A percentile compares a stretch with the other conserved stretches of the same genome.
These are phyloP conservation scores for Styela plicata DNA, from an alignment of 23 tunicate species.

Conservation along the genomic window DNA sequence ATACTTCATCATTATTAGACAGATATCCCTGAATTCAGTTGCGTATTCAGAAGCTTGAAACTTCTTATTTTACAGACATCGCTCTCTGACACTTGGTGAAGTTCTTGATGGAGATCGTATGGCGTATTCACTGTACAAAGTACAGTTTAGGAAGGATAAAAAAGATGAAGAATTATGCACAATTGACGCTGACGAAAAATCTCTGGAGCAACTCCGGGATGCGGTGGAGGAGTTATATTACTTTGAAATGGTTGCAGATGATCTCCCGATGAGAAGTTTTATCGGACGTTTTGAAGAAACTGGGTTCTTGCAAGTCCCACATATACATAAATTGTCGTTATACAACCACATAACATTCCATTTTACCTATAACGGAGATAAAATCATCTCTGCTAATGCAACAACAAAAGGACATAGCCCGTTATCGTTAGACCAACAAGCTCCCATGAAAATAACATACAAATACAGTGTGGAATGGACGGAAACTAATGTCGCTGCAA, in stretches of 20 bases:
- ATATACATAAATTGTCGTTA: slow-evolving; percentile 62
- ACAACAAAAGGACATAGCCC: slow-evolving; percentile 53
- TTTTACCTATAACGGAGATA: slow-evolving; percentile 79
- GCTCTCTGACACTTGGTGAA: slow-evolving; percentile 88
- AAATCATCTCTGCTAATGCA: slow-evolving; percentile 78
- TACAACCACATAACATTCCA: slow-evolving; percentile 68
- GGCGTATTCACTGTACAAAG: slow-evolving; percentile 86
- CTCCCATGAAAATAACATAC: slow-evolving; percentile 54
- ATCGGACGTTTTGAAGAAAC: slow-evolving; percentile 87
- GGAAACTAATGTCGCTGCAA: slow-evolving; percentile 41
- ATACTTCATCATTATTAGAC: too few species aligned
- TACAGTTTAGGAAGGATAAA: slow-evolving; percentile 43
- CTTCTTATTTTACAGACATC: slow-evolving; percentile 38
- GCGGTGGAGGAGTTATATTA: slow-evolving; percentile 95
- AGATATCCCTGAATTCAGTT: too few species aligned
- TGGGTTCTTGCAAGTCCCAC: slow-evolving; percentile 82
- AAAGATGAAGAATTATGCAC: slow-evolving; percentile 45
- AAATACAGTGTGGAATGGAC: slow-evolving; percentile 66
- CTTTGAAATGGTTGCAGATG: slow-evolving; percentile 92
- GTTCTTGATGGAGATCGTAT: slow-evolving; percentile 94
- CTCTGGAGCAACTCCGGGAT: slow-evolving; percentile 54
- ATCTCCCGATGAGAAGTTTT: slow-evolving; percentile 80
- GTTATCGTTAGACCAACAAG: slow-evolving; percentile 54
- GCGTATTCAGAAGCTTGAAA: not conserved
- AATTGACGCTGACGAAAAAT: slow-evolving; percentile 43